Evolutionary conservation across 2,113 vertebrate genomes (phyloP).

Genomic region (Coptodon rendalli): DNA sequence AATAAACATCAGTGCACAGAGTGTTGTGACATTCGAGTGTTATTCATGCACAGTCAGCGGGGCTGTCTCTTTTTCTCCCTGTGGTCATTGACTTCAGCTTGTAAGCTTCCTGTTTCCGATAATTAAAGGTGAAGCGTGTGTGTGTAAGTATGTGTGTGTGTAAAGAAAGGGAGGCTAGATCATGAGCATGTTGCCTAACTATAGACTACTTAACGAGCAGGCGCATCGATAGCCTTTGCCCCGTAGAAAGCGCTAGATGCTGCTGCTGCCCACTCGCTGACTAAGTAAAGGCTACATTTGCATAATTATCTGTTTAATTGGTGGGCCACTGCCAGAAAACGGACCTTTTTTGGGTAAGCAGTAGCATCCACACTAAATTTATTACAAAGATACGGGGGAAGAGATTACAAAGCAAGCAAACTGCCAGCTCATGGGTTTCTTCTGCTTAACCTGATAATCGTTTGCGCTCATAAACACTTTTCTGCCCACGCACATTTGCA

Average conservation of each 20-base stretch:
- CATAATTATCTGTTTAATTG: slow-evolving; percentile 79
- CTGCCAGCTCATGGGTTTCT: slow-evolving; percentile 67
- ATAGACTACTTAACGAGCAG: slow-evolving; percentile 28
- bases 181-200: slow-evolving; percentile 2
- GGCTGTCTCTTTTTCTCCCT: slow-evolving; percentile 17
- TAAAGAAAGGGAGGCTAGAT: slow-evolving; percentile 9
- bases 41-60: slow-evolving; percentile 19
- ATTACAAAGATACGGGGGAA: slow-evolving; percentile 61
- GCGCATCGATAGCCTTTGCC: slow-evolving; percentile 34
- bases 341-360: slow-evolving; percentile 50
- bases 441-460: slow-evolving; percentile 69
- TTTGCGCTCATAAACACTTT: slow-evolving; percentile 61
- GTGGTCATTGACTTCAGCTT: slow-evolving; percentile 43
- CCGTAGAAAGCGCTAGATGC: slow-evolving; percentile 39
- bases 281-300: slow-evolving; percentile 80
- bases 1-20: background rate
- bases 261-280: slow-evolving; percentile 71
- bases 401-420: slow-evolving; percentile 69
- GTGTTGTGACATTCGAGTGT: background rate
- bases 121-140: slow-evolving; percentile 54
- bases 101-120: slow-evolving; percentile 32
- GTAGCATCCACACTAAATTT: slow-evolving; percentile 60
- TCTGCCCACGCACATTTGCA: slow-evolving; percentile 49
- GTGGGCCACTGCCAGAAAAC: slow-evolving; percentile 49
- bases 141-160: background rate